phyloP scores from a whole-genome alignment of 2,113 vertebrate genomes.

The Pseudonaja textilis region DNA sequence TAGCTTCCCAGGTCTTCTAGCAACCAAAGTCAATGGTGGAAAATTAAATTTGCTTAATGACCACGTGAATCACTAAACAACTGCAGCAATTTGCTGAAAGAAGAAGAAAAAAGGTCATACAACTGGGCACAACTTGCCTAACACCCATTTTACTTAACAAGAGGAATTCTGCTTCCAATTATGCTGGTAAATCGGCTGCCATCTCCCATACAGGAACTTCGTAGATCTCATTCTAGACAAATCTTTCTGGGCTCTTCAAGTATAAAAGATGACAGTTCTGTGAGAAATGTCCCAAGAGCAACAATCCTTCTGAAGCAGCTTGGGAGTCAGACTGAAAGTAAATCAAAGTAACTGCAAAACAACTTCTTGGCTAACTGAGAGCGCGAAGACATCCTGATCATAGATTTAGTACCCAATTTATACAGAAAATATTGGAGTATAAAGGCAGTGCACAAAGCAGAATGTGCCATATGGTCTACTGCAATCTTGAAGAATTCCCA shows the following conservation, averaged over 20 bases:
- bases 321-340: conserved; percentile 19
- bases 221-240: neutral
- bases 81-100: neutral
- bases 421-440: conserved; percentile 39
- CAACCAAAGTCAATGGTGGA: neutral
- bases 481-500: conserved; percentile 60
- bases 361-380: conserved; percentile 25
- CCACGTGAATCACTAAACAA: neutral
- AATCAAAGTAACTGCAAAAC: conserved; percentile 37
- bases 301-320: neutral
- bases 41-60: neutral
- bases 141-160: neutral
- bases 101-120: neutral
- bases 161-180: neutral
- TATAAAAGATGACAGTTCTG: neutral
- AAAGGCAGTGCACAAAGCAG: conserved; percentile 49
- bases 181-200: neutral
- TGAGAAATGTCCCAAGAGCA: neutral
- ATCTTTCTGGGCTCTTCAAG: neutral
- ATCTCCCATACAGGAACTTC: neutral
- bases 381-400: conserved; percentile 32
- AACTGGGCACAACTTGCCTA: neutral
- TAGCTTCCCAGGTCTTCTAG: neutral
- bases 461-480: conserved; percentile 51
- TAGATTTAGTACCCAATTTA: conserved; percentile 38